These are phyloP conservation scores for Procambarus clarkii DNA, from an alignment of 1,140 invertebrate genomes.

Conservation along the genomic window DNA sequence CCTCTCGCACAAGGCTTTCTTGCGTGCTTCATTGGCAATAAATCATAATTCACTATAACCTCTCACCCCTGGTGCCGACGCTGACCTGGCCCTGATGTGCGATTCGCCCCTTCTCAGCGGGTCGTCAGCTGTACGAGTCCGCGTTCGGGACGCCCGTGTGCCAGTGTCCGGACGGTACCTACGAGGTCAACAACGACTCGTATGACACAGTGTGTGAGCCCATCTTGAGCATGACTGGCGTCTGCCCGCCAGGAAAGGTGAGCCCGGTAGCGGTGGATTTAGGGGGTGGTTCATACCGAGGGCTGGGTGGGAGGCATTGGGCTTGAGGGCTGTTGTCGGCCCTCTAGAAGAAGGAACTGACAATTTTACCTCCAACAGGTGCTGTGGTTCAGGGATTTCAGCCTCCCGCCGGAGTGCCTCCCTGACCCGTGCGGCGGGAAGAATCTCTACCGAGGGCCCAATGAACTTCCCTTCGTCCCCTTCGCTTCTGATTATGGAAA, in stretches of 20 bases:
- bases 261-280: not conserved
- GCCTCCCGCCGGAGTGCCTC: constrained; percentile 34
- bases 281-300: not conserved
- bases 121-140: constrained; percentile 30
- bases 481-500: constrained; percentile 24
- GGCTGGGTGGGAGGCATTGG: not conserved
- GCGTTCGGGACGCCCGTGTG: constrained; percentile 38
- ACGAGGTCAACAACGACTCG: constrained; percentile 35
- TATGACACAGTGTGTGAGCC: constrained; percentile 32
- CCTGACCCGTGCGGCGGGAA: constrained; percentile 63
- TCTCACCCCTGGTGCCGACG: too few species aligned
- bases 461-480: constrained; percentile 59
- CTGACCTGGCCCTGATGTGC: too few species aligned
- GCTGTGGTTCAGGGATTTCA: constrained; percentile 63
- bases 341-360: not conserved
- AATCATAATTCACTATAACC: too few species aligned
- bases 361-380: constrained; percentile 41
- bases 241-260: constrained; percentile 29
- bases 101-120: not conserved
- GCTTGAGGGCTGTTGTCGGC: too few species aligned
- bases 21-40: too few species aligned
- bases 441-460: constrained; percentile 48
- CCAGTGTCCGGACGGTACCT: constrained; percentile 47
- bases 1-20: too few species aligned
- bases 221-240: not conserved